Evolutionary conservation across 1,140 invertebrate species (phyloP).

Genomic region (Brachionus plicatilis): DNA sequence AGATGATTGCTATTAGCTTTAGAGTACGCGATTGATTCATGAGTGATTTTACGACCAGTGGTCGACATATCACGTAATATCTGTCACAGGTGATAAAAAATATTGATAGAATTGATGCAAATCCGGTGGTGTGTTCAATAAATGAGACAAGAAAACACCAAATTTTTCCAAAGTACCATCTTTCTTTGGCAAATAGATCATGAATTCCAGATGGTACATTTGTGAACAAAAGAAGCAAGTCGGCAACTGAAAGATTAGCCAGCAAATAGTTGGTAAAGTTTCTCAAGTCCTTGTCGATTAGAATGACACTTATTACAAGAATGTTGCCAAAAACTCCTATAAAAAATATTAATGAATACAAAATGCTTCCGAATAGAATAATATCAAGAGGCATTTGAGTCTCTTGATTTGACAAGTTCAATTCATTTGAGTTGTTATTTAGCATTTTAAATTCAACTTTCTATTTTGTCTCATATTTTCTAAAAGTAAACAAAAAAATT

Average conservation of each 20-base stretch:
- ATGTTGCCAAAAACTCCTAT: conserved; percentile 80
- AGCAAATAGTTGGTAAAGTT: conserved; percentile 91
- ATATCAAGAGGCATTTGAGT: conserved; percentile 13
- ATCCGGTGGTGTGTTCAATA: conserved; percentile 28
- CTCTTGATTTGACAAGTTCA: not conserved
- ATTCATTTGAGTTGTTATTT: not conserved
- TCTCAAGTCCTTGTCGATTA: conserved; percentile 82
- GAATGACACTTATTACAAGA: conserved; percentile 82
- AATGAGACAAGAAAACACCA: conserved; percentile 22
- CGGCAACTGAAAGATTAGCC: conserved; percentile 46
- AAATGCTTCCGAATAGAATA: conserved; percentile 49
- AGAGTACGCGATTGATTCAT: conserved; percentile 8
- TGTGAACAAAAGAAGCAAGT: conserved; percentile 45
- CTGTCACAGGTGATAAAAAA: conserved; percentile 37
- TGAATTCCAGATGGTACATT: conserved; percentile 32
- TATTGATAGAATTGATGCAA: conserved; percentile 31
- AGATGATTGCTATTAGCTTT: not conserved
- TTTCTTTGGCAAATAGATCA: conserved; percentile 37
- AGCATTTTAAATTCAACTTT: not conserved
- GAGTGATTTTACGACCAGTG: not conserved
- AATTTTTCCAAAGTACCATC: conserved; percentile 30
- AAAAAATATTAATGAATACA: conserved; percentile 75
- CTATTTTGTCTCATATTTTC: not conserved
- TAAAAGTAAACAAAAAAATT: not conserved
- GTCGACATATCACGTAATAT: conserved; percentile 35